Percentiles rank a stretch among this genome's conserved stretches.
phyloP scores from a whole-genome alignment of 2,113 vertebrate genomes.

The Rhinolophus sinicus region DNA sequence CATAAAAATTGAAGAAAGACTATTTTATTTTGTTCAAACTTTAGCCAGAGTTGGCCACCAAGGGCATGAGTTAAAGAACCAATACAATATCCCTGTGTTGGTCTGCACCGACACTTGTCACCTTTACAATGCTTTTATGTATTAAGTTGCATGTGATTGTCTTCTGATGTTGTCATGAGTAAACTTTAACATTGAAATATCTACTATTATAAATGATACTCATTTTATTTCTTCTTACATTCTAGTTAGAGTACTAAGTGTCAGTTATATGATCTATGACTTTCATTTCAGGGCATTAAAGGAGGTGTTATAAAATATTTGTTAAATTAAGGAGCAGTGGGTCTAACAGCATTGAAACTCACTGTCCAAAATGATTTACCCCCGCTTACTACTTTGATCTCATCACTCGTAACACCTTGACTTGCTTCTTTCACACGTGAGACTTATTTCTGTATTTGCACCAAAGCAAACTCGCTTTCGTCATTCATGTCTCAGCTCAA shows the following conservation, averaged over 20 bases:
- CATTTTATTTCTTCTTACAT: background rate
- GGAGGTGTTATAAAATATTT: background rate
- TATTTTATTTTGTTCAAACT: background rate
- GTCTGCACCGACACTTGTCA: background rate
- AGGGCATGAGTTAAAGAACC: background rate
- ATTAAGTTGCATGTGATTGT: background rate
- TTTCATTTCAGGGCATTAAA: background rate
- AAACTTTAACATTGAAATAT: background rate
- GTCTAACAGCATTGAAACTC: background rate
- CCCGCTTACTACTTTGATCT: background rate
- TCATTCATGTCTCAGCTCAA: background rate
- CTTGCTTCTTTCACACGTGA: background rate
- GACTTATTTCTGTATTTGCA: conserved; percentile 6
- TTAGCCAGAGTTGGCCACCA: background rate
- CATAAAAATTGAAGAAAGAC: background rate
- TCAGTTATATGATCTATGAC: background rate
- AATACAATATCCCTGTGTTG: background rate
- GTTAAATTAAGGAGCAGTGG: background rate
- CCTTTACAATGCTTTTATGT: background rate
- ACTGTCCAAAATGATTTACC: background rate
- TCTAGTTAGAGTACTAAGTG: background rate
- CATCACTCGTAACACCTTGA: background rate
- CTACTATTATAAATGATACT: background rate
- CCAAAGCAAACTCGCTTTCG: background rate
- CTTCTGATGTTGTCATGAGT: background rate